These are phyloP conservation scores for Lissonota sp. DNA, from an alignment of 2,888 invertebrate species.

Conservation along the genomic window DNA sequence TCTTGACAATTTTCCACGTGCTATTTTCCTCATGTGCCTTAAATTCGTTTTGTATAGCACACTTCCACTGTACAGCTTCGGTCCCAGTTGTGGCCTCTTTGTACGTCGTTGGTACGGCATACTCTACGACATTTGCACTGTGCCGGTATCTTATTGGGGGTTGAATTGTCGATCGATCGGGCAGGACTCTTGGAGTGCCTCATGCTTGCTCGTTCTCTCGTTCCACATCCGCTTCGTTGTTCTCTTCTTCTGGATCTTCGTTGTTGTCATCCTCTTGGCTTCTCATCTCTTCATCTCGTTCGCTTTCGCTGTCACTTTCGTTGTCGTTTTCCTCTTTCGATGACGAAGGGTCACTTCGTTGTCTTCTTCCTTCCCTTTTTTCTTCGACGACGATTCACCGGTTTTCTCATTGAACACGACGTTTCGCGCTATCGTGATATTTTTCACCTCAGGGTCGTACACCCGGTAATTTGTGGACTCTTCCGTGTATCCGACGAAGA, in stretches of 20 bases:
- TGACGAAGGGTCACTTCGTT: not conserved
- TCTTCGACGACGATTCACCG: not conserved
- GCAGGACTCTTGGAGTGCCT: not conserved
- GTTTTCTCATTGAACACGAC: constrained; percentile 66
- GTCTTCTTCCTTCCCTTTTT: constrained; percentile 1
- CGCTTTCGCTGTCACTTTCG: not conserved
- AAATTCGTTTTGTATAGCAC: constrained; percentile 29
- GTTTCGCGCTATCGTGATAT: constrained; percentile 61
- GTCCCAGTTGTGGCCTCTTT: not conserved
- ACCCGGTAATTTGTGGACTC: constrained; percentile 52
- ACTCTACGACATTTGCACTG: constrained; percentile 8
- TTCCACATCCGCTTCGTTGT: not conserved
- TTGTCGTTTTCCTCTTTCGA: not conserved
- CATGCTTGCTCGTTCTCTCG: not conserved
- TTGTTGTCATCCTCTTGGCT: not conserved
- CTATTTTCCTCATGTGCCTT: constrained; percentile 31
- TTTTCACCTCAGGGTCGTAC: constrained; percentile 56
- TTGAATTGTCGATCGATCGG: not conserved
- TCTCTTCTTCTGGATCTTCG: constrained; percentile 1
- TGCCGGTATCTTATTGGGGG: not conserved
- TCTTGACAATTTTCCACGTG: constrained; percentile 37
- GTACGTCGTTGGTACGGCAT: not conserved
- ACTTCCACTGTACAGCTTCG: constrained; percentile 23
- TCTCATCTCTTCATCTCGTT: not conserved
- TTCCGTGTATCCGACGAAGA: constrained; percentile 6